Evolutionary conservation across 2,888 invertebrate species (phyloP).

Genomic region (Hymenopus coronatus): DNA sequence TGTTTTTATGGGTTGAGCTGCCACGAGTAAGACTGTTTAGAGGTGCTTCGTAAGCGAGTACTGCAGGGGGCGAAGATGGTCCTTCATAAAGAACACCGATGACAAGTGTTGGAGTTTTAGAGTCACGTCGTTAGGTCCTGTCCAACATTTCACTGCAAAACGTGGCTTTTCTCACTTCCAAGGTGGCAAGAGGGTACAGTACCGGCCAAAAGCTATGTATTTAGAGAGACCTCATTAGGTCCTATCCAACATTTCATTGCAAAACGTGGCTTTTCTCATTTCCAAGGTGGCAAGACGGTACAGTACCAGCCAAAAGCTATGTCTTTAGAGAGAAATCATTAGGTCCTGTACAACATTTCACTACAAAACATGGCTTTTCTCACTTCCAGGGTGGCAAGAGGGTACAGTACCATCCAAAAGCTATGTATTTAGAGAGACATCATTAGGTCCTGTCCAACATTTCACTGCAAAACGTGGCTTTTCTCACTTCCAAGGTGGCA

Average conservation of each 20-base stretch:
- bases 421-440: neutral
- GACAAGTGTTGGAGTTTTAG: slow-evolving; percentile 7
- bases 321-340: neutral
- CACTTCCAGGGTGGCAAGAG: neutral
- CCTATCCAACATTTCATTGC: neutral
- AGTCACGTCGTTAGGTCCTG: neutral
- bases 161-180: neutral
- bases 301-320: too few relatives aligned
- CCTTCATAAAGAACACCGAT: neutral
- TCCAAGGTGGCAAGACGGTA: too few relatives aligned
- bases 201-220: too few relatives aligned
- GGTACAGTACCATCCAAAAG: too few relatives aligned
- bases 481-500: neutral
- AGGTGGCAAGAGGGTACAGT: too few relatives aligned
- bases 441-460: neutral
- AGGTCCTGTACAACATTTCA: neutral
- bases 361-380: neutral
- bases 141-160: neutral
- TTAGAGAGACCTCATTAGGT: neutral
- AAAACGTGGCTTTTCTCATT: neutral
- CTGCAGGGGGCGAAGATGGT: neutral
- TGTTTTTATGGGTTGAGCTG: neutral
- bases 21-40: neutral
- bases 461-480: neutral
- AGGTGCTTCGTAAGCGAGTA: neutral